phyloP scores from a whole-genome alignment of 1,140 invertebrate genomes.

The Zophobas morio region DNA sequence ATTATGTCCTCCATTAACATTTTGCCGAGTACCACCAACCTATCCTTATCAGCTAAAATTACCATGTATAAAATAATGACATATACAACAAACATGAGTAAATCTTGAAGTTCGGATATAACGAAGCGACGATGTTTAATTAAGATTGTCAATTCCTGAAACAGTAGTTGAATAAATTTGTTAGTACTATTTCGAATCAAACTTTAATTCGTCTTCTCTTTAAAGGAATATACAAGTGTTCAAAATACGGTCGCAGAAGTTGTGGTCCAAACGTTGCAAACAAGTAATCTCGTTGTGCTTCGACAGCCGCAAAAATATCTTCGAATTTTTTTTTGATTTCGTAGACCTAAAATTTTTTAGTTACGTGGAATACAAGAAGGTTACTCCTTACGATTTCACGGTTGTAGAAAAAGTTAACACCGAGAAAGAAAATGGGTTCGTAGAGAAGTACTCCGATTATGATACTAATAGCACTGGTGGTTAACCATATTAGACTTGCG shows the following conservation, averaged over 20 bases:
- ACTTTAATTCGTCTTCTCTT: conserved; percentile 23
- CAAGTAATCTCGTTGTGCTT: conserved; percentile 18
- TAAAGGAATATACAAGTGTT: conserved; percentile 54
- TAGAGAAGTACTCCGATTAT: not conserved
- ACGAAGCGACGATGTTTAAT: not conserved
- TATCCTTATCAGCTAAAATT: conserved; percentile 53
- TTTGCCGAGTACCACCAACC: conserved; percentile 44
- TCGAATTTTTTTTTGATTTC: not conserved
- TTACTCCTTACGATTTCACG: not conserved
- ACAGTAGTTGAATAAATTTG: not conserved
- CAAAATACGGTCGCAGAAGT: conserved; percentile 56
- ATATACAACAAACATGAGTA: conserved; percentile 57
- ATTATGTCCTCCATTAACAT: conserved; percentile 49
- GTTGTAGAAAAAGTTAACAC: too few species aligned
- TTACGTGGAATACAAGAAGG: not conserved
- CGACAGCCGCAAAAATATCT: not conserved
- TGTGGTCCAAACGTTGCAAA: conserved; percentile 44
- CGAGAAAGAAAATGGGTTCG: too few species aligned
- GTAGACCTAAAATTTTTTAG: not conserved
- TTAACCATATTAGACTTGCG: not conserved
- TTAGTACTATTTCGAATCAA: not conserved
- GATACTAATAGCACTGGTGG: not conserved
- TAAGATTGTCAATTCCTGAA: not conserved
- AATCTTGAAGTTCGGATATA: conserved; percentile 32
- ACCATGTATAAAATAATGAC: conserved; percentile 56